Percentiles rank a stretch among this genome's conserved stretches.
Evolutionary conservation across 2,113 vertebrate species (phyloP).

Genomic region (sheep (Ovis aries)): DNA sequence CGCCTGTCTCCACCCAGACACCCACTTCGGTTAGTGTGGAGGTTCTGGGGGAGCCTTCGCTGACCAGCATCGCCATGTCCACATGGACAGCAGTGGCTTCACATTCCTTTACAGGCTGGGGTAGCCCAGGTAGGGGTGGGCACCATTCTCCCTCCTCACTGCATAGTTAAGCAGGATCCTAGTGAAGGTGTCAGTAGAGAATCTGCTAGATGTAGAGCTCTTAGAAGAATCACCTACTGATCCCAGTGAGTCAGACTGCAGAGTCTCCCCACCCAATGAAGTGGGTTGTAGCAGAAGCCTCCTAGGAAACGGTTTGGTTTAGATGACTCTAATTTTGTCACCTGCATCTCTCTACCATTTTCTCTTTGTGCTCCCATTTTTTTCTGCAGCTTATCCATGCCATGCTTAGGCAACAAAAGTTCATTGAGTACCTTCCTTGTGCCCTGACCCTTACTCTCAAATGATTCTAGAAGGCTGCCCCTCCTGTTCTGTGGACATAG

Average conservation of each 20-base stretch:
- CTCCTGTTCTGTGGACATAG: background rate
- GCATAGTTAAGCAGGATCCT: conserved; percentile 9
- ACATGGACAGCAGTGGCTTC: conserved; percentile 85
- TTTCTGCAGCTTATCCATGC: background rate
- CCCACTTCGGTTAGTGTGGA: conserved; percentile 80
- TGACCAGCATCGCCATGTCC: conserved; percentile 80
- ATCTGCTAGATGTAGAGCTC: background rate
- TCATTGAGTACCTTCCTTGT: too few species aligned
- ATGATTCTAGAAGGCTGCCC: background rate
- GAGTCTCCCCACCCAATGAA: background rate
- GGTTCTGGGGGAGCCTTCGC: conserved; percentile 78
- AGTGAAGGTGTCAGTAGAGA: background rate
- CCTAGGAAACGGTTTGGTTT: background rate
- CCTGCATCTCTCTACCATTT: background rate
- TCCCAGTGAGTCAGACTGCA: background rate
- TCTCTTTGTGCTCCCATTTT: fast-evolving
- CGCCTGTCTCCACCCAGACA: conserved; percentile 79
- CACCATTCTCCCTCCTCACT: conserved; percentile 34
- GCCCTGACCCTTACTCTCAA: background rate
- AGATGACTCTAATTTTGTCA: background rate
- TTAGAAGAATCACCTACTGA: background rate
- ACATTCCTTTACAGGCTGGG: conserved; percentile 83
- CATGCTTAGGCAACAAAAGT: background rate
- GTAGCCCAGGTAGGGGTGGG: background rate
- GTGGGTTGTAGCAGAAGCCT: background rate